Evolutionary conservation across 1,140 invertebrate genomes (phyloP), one percentile per base, ranked within the genome.

Genomic region (Meloidogyne hapla): DNA sequence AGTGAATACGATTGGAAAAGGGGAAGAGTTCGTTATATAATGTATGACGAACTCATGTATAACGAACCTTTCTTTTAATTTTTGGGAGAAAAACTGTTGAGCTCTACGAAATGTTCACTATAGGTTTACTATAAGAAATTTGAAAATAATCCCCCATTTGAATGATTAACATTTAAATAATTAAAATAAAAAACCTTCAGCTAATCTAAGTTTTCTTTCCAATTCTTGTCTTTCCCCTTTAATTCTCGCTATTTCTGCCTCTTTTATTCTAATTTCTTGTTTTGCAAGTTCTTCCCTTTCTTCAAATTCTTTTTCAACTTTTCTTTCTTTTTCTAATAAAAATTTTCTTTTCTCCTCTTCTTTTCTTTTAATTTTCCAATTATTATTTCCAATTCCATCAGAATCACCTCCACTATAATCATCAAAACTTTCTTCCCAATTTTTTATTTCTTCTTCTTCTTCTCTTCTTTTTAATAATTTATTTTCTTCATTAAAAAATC

Each of bases 101-200:
- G n/a, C n/a, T n/a, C n/a, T n/a, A n/a, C n/a, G n/a, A n/a, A n/a
- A n/a, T n/a, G n/a, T n/a, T n/a, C n/a, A 33, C 33, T 33, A 33
- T 33, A 8, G 33, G 2, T 33, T 33, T 0, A 33, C 33, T 0
- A 33, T 33, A 42, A 12, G 10, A 2, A 0, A 8, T 10, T 8
- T 42, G 10, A 42, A 10, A 10, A 42, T 12, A 42, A 42, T 42
- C 10, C 40, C 12, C 12, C 10, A 64, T n/a, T n/a, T n/a, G n/a
- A n/a, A n/a, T n/a, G n/a, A 64, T 2, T 64, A 12, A 9, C 15
- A 38, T n/a, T n/a, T n/a, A 70, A 64, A 2, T 12, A 70, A 70
- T 70, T 21, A 21, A 72, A 21, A 21, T n/a, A 68, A 4, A 26
- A 70, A 62, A 70, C 70, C 70, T 73, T 73, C 70, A 21, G 28